Conservation (phyloP, 2,888 invertebrate species). For the Chloromyia formosa region DNA sequence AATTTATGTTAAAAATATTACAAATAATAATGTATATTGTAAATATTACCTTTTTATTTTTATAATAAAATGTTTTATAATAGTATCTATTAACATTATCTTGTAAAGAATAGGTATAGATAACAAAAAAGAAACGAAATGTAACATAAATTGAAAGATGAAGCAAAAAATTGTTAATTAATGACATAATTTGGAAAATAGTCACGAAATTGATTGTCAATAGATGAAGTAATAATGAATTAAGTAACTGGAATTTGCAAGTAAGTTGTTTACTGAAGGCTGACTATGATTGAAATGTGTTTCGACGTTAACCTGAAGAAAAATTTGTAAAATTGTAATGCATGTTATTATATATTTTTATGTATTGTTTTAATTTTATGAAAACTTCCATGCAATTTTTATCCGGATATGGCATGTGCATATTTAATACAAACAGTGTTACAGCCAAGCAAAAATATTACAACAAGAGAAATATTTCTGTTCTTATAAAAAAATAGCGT, state of each 20-base stretch:
- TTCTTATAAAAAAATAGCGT: constrained; percentile 12
- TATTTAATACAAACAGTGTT: neutral
- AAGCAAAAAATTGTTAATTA: constrained; percentile 25
- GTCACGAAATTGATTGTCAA: neutral
- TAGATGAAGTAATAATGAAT: too few relatives aligned
- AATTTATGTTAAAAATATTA: constrained; percentile 35
- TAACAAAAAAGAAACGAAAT: constrained; percentile 24
- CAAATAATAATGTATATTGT: constrained; percentile 40
- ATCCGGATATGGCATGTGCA: too few relatives aligned
- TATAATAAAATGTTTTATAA: constrained; percentile 40
- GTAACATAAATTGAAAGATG: constrained; percentile 17
- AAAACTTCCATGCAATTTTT: too few relatives aligned
- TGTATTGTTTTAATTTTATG: too few relatives aligned
- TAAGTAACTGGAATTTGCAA: neutral
- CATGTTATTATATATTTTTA: too few relatives aligned
- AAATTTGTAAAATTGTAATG: too few relatives aligned
- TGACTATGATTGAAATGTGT: too few relatives aligned
- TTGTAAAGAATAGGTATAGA: constrained; percentile 29
- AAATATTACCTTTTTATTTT: constrained; percentile 41
- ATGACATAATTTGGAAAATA: constrained; percentile 13
- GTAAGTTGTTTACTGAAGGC: too few relatives aligned
- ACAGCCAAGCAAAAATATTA: neutral
- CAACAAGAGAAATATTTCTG: neutral
- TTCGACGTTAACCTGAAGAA: too few relatives aligned
- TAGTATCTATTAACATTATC: constrained; percentile 41